A percentile compares a stretch with the other conserved stretches of the same genome.
phyloP scores from a whole-genome alignment of 2,888 invertebrate genomes.

The Drosophila suboccidentalis region DNA sequence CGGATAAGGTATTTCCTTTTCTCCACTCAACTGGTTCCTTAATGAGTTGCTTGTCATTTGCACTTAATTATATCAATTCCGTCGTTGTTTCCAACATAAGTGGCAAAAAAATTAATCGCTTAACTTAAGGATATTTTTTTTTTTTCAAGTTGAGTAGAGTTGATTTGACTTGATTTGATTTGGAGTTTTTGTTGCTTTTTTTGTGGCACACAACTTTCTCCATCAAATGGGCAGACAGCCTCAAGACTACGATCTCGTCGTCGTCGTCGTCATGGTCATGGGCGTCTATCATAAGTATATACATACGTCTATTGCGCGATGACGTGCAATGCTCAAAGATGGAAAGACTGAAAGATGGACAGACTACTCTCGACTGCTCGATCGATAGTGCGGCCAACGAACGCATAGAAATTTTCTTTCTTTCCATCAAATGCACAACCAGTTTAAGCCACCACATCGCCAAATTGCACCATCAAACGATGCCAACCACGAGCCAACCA shows the following conservation, averaged over 20 bases:
- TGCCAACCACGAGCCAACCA: slow-evolving; percentile 3
- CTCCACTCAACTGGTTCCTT: slow-evolving; percentile 14
- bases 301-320: slow-evolving; percentile 54
- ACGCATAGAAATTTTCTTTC: slow-evolving; percentile 74
- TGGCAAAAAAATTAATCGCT: slow-evolving; percentile 47
- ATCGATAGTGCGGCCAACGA: slow-evolving; percentile 67
- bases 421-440: slow-evolving; percentile 62
- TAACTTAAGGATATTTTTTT: slow-evolving; percentile 64
- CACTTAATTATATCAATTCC: slow-evolving; percentile 79
- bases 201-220: slow-evolving; percentile 64
- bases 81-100: slow-evolving; percentile 32
- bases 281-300: slow-evolving; percentile 61
- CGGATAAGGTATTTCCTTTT: slow-evolving; percentile 7
- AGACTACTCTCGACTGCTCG: slow-evolving; percentile 15
- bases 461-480: slow-evolving; percentile 24
- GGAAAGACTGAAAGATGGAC: slow-evolving; percentile 38
- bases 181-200: slow-evolving; percentile 24
- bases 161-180: slow-evolving; percentile 22
- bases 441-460: slow-evolving; percentile 49
- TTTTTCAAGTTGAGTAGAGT: slow-evolving; percentile 16
- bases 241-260: slow-evolving; percentile 30
- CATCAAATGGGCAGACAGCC: slow-evolving; percentile 69
- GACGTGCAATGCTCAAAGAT: slow-evolving; percentile 69
- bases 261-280: slow-evolving; percentile 76
- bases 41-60: slow-evolving; percentile 59